Evolutionary conservation across 2,888 invertebrate genomes (phyloP).

Genomic region (Temnothorax ravouxi): DNA sequence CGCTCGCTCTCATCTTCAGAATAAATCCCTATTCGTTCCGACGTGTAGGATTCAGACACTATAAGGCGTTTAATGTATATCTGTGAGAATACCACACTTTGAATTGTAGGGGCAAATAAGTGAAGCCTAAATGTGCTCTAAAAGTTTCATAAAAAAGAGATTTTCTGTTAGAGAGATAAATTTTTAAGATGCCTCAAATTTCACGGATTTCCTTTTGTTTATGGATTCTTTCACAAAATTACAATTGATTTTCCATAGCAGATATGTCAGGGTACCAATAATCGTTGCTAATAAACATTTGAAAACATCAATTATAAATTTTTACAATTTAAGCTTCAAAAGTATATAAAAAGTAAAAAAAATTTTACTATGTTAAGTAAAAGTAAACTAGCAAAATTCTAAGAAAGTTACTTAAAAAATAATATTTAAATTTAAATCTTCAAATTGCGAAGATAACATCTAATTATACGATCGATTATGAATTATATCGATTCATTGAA

Average conservation of each 20-base stretch:
- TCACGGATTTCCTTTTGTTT: neutral
- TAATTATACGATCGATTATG: neutral
- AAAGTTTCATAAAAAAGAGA: neutral
- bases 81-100: neutral
- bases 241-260: neutral
- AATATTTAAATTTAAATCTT: neutral
- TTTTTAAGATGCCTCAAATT: neutral
- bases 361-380: neutral
- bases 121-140: neutral
- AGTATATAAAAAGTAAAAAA: neutral
- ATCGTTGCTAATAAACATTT: neutral
- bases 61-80: constrained; percentile 38
- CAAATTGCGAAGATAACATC: neutral
- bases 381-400: neutral
- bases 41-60: constrained; percentile 14
- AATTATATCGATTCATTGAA: neutral
- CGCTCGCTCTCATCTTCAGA: constrained; percentile 24
- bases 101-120: neutral
- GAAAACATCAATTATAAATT: neutral
- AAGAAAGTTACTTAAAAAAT: neutral
- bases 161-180: neutral
- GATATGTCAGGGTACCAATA: neutral
- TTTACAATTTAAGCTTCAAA: neutral
- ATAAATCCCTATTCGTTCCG: constrained; percentile 42
- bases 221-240: neutral